Evolutionary conservation across 2,113 vertebrate genomes (phyloP), one percentile per base, ranked within the genome.

Genomic region (Panurus biarmicus): DNA sequence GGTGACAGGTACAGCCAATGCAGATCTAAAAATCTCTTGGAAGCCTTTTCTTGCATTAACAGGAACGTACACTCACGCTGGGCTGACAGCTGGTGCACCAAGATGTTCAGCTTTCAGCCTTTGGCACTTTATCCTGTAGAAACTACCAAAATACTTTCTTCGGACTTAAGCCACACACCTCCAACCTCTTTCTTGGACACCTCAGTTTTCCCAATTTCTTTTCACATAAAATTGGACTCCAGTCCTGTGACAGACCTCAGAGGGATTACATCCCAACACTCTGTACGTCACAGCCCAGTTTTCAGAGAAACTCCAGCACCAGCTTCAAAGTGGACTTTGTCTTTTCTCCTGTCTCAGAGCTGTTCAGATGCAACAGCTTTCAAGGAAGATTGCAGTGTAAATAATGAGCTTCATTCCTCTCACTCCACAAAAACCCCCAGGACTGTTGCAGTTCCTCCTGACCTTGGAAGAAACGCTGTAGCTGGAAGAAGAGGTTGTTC

Each of bases 281-380:
- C 93, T 48, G 64, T 87, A 53, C 87, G 80, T 26, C 79, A 80
- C 12, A 58, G 91, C 76, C 71, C 81, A 11, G 70, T 87, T 83
- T 61, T 65, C 71, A 90, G 61, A 93, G 93, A 91, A 83, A 83
- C 9, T 18, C 13, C 87, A 61, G 74, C 35, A 40, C 58, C 40
- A 5, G 53, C 97, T 95, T 95, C 97, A 18, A 48, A 96, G 62
- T 98, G 97, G 98, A 97, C 96, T 84, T 96, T 97, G 33, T 97
- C 98, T 90, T 95, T 98, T 51, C 96, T 98, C 45, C 69, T 98
- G 56, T 96, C 98, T 80, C 96, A 89, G 3, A 71, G 85, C 81
- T 91, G 75, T 86, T 94, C 93, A 70, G 92, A 96, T 73, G 18
- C 47, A 80, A n/a, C 82, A 84, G 93, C 93, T 64, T 89, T 95